Conservation (phyloP, 2,797 vertebrate species). For the Typhlichthys eigenmanni region DNA sequence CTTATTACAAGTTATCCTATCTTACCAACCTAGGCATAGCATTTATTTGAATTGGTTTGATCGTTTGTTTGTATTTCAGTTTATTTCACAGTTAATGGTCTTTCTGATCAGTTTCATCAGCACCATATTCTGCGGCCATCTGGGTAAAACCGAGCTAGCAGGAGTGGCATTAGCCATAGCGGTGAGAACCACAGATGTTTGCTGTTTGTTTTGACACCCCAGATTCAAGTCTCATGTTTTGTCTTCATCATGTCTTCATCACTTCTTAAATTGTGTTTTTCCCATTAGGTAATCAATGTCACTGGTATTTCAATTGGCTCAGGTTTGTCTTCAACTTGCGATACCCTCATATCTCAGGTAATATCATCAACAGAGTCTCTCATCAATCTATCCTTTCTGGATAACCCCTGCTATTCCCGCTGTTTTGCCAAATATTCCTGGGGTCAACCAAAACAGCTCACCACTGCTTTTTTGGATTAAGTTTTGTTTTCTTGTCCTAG, state of each 20-base stretch:
- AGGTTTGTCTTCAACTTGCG: constrained; percentile 80
- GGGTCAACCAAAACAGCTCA: constrained; percentile 22
- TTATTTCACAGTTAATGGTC: constrained; percentile 77
- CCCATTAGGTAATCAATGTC: constrained; percentile 80
- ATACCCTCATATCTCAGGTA: constrained; percentile 84
- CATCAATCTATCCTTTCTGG: constrained; percentile 17
- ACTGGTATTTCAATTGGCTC: constrained; percentile 76
- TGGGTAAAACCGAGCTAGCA: constrained; percentile 80
- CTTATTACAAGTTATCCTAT: no score
- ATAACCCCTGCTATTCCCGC: constrained; percentile 14
- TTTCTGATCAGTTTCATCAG: constrained; percentile 79
- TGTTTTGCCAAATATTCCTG: constrained; percentile 38
- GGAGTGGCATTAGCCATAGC: constrained; percentile 57
- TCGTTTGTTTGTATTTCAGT: constrained; percentile 49
- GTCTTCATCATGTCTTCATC: neutral
- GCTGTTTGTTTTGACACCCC: no score
- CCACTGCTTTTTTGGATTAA: constrained; percentile 37
- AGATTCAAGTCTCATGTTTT: neutral
- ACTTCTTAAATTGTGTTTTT: neutral
- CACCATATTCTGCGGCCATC: constrained; percentile 82
- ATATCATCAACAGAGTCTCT: neutral
- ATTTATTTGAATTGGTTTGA: neutral
- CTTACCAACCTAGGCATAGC: no score
- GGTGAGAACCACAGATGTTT: neutral
- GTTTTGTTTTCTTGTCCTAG: constrained; percentile 38